Base-by-base conservation (phyloP, 2,113 vertebrate genomes). In the Eulemur rufifrons region DNA sequence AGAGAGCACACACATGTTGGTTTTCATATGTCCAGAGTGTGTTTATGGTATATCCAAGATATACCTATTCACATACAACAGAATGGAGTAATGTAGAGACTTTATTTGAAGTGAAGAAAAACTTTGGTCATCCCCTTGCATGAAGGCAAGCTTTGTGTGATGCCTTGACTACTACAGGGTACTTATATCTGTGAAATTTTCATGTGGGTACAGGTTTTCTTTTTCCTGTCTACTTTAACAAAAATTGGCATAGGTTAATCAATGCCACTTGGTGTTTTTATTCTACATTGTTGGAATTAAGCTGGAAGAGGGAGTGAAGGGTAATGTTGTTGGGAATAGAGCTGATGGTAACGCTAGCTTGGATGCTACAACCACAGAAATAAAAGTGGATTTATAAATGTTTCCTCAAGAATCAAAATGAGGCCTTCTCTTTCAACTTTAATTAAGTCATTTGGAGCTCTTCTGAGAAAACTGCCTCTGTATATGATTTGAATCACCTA, bases 391-490 rank as follows among this genome's bases (percentile, higher is more conserved):
- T 80, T 78, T 56, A 89, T 21, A 80, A 64, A 69, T 52, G 39
- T 87, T 64, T 66, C 45, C 77, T 77, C 0, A 21, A 80, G 77
- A 73, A 84, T 73, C 69, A 95, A 89, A 73, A 42, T 59, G 56
- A 82, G 20, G 25, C 7, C 37, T 73, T 94, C 56, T 85, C 27
- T 54, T 92, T 81, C 20, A 64, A 32, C 21, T 78, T 54, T 77
- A 77, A 29, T 69, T 6, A n/a, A 64, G 45, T 82, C 32, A 81
- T 92, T 71, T 47, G 25, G 47, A 52, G 12, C 83, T 47, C 13
- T 91, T 69, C 69, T 69, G 69, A 92, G 81, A 76, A 94, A 89
- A 86, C 25, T 73, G 14, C 66, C 94, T 64, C 32, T 91, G 25
- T 87, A 32, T 50, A 45, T 91, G 34, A 59, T 27, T 78, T 78